Conservation (phyloP, 1,140 invertebrate genomes). For the Popillia japonica region DNA sequence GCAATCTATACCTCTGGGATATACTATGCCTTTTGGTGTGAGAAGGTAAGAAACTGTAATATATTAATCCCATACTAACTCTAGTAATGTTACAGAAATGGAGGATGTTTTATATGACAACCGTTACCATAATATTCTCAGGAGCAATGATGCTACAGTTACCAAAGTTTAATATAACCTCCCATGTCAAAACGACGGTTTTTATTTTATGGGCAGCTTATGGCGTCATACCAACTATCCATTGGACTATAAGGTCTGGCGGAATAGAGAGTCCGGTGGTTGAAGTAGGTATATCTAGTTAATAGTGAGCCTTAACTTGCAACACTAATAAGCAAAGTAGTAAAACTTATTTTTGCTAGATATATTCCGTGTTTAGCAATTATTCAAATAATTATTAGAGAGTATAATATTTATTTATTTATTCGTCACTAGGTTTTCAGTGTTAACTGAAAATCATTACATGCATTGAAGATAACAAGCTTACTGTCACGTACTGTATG, state of each 20-base stretch:
- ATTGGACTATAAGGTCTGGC: slow-evolving; percentile 90
- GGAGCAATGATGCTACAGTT: slow-evolving; percentile 83
- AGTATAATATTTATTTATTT: no score
- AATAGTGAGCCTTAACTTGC: no score
- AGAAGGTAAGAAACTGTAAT: slow-evolving; percentile 73
- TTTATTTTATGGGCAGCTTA: slow-evolving; percentile 89
- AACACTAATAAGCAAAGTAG: no score
- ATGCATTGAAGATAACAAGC: no score
- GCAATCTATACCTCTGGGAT: slow-evolving; percentile 95
- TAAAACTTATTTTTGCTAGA: no score
- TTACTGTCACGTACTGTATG: no score
- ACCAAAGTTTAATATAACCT: slow-evolving; percentile 74
- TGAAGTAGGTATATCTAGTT: slow-evolving; percentile 68
- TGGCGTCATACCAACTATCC: slow-evolving; percentile 88
- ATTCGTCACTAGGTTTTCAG: no score
- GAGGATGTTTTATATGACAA: slow-evolving; percentile 83
- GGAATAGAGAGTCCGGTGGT: slow-evolving; percentile 87
- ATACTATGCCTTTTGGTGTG: slow-evolving; percentile 97
- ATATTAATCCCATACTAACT: not conserved
- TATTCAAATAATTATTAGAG: no score
- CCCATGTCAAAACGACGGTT: slow-evolving; percentile 78
- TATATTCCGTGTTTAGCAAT: no score
- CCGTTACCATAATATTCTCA: slow-evolving; percentile 80
- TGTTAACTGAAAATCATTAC: no score
- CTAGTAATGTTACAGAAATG: slow-evolving; percentile 68